phyloP scores from a whole-genome alignment of 2,113 vertebrate genomes.

The Mustela nigripes region DNA sequence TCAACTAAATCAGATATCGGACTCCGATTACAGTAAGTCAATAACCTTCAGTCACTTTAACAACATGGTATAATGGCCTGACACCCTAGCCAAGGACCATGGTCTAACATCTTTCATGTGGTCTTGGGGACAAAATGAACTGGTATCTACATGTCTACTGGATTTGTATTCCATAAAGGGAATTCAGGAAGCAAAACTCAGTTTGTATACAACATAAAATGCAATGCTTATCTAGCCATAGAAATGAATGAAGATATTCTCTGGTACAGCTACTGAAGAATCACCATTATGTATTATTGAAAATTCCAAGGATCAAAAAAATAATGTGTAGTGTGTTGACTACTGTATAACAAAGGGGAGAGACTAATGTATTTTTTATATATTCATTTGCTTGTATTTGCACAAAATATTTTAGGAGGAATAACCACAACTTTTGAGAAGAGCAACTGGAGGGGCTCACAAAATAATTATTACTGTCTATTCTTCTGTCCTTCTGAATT shows the following conservation, averaged over 20 bases:
- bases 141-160: conserved; percentile 2
- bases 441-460: neutral
- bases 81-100: neutral
- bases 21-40: conserved; percentile 89
- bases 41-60: conserved; percentile 86
- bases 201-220: neutral
- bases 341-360: neutral
- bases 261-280: neutral
- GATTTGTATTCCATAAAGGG: conserved; percentile 71
- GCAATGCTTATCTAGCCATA: neutral
- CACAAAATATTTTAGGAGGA: neutral
- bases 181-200: conserved; percentile 64
- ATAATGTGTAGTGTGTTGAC: neutral
- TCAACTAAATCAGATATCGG: conserved; percentile 86
- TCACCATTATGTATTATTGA: neutral
- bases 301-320: neutral
- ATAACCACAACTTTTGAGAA: neutral
- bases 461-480: neutral
- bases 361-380: neutral
- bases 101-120: conserved; percentile 47
- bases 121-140: conserved; percentile 21
- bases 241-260: neutral
- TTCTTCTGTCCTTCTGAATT: neutral
- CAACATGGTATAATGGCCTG: neutral
- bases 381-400: neutral